Conservation (phyloP, 2,113 vertebrate genomes). For the Peromyscus maniculatus region DNA sequence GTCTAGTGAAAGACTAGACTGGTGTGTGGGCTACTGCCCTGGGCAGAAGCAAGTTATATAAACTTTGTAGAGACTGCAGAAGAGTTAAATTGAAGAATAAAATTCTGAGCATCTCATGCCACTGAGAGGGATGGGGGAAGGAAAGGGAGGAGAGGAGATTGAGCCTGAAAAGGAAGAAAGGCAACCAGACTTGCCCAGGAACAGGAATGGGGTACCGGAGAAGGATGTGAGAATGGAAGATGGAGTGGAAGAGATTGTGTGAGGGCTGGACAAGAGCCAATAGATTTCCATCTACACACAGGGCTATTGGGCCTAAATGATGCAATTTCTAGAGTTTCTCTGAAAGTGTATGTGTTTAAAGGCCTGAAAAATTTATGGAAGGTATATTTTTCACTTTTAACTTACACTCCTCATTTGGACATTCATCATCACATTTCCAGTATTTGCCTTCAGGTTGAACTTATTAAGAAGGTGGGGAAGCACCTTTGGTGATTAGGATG, state of each 20-base stretch:
- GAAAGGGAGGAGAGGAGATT: background rate
- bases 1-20: background rate
- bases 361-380: background rate
- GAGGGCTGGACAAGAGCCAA: background rate
- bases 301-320: background rate
- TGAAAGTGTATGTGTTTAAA: background rate
- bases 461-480: background rate
- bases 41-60: background rate
- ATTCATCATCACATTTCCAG: background rate
- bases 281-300: background rate
- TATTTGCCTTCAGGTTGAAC: conserved; percentile 21
- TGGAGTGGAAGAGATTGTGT: background rate
- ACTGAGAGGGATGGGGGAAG: background rate
- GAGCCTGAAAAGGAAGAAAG: background rate
- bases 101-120: background rate
- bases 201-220: background rate
- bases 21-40: background rate
- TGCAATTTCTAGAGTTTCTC: background rate
- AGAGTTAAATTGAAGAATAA: background rate
- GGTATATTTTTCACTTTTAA: background rate
- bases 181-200: background rate
- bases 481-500: background rate
- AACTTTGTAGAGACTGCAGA: background rate
- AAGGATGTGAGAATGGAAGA: background rate
- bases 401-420: background rate